phyloP scores from a whole-genome alignment of 2,888 invertebrate genomes.

The Erpobdella octoculata region DNA sequence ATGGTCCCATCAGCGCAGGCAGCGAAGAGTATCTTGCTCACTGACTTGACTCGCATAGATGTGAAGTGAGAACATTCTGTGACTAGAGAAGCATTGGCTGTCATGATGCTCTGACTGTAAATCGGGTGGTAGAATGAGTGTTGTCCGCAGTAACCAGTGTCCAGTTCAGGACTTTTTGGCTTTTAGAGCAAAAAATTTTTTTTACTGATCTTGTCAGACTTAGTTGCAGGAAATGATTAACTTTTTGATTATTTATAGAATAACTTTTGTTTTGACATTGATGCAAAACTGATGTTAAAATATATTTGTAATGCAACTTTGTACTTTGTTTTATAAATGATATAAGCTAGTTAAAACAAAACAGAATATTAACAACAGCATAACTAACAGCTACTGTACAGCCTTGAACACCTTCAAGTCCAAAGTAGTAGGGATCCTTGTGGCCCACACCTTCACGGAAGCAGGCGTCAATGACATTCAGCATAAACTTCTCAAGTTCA shows the following conservation, averaged over 20 bases:
- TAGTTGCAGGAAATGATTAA: no score
- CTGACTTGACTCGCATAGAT: background rate
- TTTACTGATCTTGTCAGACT: no score
- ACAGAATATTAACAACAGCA: background rate
- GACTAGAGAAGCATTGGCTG: background rate
- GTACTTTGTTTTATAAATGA: no score
- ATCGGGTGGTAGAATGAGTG: background rate
- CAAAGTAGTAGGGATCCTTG: background rate
- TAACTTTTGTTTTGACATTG: no score
- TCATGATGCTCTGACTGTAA: background rate
- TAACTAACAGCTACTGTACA: background rate
- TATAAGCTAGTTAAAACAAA: no score
- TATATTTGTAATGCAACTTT: no score
- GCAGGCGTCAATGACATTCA: background rate
- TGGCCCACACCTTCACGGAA: background rate
- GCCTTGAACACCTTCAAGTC: background rate
- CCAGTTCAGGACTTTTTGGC: background rate
- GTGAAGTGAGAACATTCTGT: background rate
- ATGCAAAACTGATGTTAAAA: no score
- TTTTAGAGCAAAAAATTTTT: background rate
- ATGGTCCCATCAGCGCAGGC: background rate
- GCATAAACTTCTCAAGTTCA: background rate
- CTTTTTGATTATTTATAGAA: no score
- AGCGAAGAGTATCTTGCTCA: background rate
- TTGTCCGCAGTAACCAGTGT: background rate